These are phyloP conservation scores for Acanthiza pusilla DNA, from an alignment of 2,797 vertebrate species.

Conservation along the genomic window DNA sequence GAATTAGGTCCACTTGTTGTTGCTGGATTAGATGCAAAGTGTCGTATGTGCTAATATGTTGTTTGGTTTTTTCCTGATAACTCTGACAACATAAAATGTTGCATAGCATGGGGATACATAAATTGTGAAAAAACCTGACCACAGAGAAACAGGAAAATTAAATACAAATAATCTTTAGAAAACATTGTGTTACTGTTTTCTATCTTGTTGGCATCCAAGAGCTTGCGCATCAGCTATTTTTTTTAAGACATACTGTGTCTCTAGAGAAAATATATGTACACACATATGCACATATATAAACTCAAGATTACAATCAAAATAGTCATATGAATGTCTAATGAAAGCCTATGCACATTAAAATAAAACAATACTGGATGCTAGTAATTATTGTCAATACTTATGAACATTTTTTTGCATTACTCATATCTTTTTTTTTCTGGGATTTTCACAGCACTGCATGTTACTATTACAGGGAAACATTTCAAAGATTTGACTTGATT, in stretches of 20 bases:
- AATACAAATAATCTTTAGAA: not conserved
- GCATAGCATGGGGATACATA: not conserved
- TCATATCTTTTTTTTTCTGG: not conserved
- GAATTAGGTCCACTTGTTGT: not conserved
- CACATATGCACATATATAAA: not conserved
- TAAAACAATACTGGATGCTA: not conserved
- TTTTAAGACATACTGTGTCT: not conserved
- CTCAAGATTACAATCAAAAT: not conserved
- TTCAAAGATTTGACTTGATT: not conserved
- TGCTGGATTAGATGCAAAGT: not conserved
- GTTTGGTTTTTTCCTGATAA: not conserved
- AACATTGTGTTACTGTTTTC: not conserved
- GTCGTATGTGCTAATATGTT: not conserved
- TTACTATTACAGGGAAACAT: not conserved
- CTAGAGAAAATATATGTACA: not conserved
- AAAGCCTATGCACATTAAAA: not conserved
- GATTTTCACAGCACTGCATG: not conserved
- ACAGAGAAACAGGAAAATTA: not conserved
- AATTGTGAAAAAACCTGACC: not conserved
- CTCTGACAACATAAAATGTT: not conserved
- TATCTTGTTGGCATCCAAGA: not conserved
- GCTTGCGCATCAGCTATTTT: not conserved
- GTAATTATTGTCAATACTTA: not conserved
- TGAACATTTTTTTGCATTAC: not conserved
- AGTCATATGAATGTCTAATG: not conserved